Percentiles rank a stretch among this genome's conserved stretches.
phyloP scores from a whole-genome alignment of 2,113 vertebrate species.

The Salvelinus alpinus region DNA sequence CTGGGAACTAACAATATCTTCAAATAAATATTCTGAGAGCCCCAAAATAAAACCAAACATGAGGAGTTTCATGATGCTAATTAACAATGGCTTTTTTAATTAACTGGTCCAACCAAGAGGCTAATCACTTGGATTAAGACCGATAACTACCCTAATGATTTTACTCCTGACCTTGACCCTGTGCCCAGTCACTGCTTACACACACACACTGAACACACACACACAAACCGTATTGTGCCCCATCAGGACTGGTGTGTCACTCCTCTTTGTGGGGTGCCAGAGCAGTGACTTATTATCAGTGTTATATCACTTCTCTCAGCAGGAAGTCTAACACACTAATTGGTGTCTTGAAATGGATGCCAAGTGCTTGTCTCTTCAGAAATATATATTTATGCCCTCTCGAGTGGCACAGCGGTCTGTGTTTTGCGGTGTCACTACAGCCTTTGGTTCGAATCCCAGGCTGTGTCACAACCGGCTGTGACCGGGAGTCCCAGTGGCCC shows the following conservation, averaged over 20 bases:
- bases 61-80: background rate
- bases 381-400: too few species aligned
- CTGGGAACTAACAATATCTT: background rate
- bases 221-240: too few species aligned
- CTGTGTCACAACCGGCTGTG: too few species aligned
- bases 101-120: constrained; percentile 6
- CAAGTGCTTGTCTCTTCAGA: background rate
- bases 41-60: background rate
- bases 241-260: background rate
- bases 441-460: too few species aligned
- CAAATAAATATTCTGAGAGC: constrained; percentile 1
- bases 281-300: background rate
- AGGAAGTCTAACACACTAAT: constrained; percentile 20
- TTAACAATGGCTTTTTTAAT: constrained; percentile 14
- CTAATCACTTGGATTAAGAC: background rate
- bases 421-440: too few species aligned
- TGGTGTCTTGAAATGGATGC: constrained; percentile 18
- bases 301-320: constrained; percentile 6
- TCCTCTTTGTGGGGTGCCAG: background rate
- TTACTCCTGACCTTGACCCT: constrained; percentile 4
- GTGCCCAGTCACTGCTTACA: background rate
- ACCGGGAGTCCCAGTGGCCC: too few species aligned
- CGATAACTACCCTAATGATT: background rate
- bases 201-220: background rate
- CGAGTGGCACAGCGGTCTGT: too few species aligned